phyloP scores from a whole-genome alignment of 2,888 invertebrate species.

The Ormyrus rosae region DNA sequence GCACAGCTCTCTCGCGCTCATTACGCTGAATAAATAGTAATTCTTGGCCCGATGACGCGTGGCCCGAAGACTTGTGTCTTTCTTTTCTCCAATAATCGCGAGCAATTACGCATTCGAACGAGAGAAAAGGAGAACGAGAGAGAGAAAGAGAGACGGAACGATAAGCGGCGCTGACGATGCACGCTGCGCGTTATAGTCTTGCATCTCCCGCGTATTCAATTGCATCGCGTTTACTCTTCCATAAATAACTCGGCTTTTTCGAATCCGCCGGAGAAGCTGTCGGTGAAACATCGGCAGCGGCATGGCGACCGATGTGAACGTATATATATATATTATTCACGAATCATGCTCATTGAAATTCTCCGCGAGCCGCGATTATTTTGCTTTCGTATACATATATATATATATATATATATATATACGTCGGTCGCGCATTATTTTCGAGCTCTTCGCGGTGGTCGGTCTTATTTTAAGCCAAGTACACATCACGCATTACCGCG shows the following conservation, averaged over 20 bases:
- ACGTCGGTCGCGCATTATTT: neutral
- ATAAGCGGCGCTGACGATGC: no score
- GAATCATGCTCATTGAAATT: slow-evolving; percentile 27
- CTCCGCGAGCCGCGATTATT: neutral
- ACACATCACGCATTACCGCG: neutral
- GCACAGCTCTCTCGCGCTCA: neutral
- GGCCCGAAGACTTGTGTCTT: neutral
- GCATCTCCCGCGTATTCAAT: no score
- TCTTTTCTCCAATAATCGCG: neutral
- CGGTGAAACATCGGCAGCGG: no score
- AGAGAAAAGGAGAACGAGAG: no score
- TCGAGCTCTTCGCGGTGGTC: neutral
- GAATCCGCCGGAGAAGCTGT: no score
- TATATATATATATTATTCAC: neutral
- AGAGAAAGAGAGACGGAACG: no score
- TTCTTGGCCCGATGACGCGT: neutral
- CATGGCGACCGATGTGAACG: no score
- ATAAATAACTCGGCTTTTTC: no score
- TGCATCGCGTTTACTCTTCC: no score
- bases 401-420: neutral
- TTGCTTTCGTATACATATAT: neutral
- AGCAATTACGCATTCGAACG: slow-evolving; percentile 1
- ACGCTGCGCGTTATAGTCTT: no score
- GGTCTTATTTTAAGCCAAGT: slow-evolving; percentile 32
- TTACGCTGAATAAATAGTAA: neutral